Conservation (phyloP, 2,888 invertebrate species). For the Phaonia tiefii region DNA sequence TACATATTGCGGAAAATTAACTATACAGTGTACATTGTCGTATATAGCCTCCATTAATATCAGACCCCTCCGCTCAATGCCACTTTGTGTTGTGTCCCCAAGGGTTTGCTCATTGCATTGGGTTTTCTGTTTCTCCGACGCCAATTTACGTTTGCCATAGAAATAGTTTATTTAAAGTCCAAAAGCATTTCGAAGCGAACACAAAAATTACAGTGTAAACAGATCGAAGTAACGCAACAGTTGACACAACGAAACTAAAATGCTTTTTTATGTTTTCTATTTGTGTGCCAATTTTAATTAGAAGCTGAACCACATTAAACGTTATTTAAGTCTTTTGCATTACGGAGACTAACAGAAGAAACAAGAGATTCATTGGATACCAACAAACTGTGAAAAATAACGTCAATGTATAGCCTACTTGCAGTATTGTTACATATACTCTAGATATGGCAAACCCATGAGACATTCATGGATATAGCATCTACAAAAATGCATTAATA, state of each 20-base stretch:
- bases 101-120: too few relatives aligned
- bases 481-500: too few relatives aligned
- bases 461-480: too few relatives aligned
- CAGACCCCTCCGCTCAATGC: too few relatives aligned
- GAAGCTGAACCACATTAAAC: conserved; percentile 58
- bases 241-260: conserved; percentile 8
- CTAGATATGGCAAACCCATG: too few relatives aligned
- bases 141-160: conserved; percentile 23
- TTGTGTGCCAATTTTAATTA: conserved; percentile 63
- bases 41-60: too few relatives aligned
- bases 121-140: conserved; percentile 4
- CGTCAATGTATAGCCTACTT: conserved; percentile 45
- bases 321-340: conserved; percentile 56
- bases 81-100: too few relatives aligned
- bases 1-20: conserved; percentile 17
- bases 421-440: too few relatives aligned
- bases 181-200: conserved; percentile 64
- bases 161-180: conserved; percentile 59
- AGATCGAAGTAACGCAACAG: neutral
- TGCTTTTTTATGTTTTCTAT: neutral
- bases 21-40: neutral
- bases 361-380: neutral
- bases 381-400: conserved; percentile 20
- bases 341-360: conserved; percentile 26
- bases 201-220: neutral